These are phyloP conservation scores for Drosophila jambulina DNA, from an alignment of 1,140 invertebrate genomes.

Conservation along the genomic window DNA sequence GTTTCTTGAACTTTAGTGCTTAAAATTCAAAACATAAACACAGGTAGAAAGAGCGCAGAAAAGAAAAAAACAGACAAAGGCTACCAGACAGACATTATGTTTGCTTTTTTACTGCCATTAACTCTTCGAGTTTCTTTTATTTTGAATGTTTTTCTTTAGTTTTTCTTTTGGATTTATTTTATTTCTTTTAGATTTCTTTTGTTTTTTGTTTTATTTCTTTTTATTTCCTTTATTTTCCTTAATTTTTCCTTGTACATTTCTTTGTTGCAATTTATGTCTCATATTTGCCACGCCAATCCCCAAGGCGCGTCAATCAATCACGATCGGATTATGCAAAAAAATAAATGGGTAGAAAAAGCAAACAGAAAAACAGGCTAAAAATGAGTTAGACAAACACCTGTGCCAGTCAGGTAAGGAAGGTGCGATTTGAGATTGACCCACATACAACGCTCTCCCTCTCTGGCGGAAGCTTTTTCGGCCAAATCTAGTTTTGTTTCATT, in stretches of 20 bases:
- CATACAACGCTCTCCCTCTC: constrained; percentile 1
- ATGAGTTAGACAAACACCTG: constrained; percentile 49
- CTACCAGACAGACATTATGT: constrained; percentile 13
- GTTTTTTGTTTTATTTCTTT: constrained; percentile 5
- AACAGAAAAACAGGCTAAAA: constrained; percentile 23
- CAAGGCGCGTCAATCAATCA: constrained; percentile 58
- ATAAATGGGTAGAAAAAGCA: constrained; percentile 5
- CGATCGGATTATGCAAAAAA: constrained; percentile 57
- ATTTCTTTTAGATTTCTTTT: neutral
- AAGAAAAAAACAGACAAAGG: constrained; percentile 34
- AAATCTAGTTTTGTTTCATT: constrained; percentile 22
- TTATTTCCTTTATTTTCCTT: neutral
- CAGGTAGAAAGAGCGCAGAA: constrained; percentile 1
- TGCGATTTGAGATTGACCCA: constrained; percentile 45
- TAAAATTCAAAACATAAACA: constrained; percentile 57
- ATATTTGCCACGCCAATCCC: constrained; percentile 49
- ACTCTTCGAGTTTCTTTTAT: constrained; percentile 1
- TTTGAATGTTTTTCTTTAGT: neutral
- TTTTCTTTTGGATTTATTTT: constrained; percentile 4
- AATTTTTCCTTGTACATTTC: constrained; percentile 16
- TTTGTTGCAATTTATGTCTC: constrained; percentile 38
- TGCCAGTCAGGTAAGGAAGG: constrained; percentile 18
- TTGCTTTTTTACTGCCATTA: constrained; percentile 28
- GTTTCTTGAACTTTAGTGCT: constrained; percentile 55
- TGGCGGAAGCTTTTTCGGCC: constrained; percentile 38